Evolutionary conservation across 2,797 vertebrate genomes (phyloP), one percentile per base, ranked within the genome.

Genomic region (Agapornis canus): DNA sequence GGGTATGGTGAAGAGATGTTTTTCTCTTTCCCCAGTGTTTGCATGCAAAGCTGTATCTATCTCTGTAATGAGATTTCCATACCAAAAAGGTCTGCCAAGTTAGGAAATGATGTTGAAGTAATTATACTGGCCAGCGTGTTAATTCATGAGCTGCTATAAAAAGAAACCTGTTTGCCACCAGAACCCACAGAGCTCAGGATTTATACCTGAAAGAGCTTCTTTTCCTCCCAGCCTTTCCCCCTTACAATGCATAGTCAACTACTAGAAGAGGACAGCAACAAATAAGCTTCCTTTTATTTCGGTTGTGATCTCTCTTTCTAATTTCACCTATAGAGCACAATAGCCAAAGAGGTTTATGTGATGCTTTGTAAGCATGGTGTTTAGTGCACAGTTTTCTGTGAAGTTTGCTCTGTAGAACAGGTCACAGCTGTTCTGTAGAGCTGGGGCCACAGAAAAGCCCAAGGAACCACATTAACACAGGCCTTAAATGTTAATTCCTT

Each of bases 351-450:
- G 25, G 63, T 79, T 54, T 20, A 2, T 49, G 11, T 15, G 71
- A 4, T 22, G 35, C 5, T 37, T 81, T 61, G 37, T 14, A 63
- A 40, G 64, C 0, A 0, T 5, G 20, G 29, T 40, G 60, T 37
- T 78, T 20, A 6, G 42, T 5, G 10, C 51, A 4, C 9, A n/a
- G 31, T 31, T 47, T 23, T 40, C 26, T 22, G 43, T 45, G 10
- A 12, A 2, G 22, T 32, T 69, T 57, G 51, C 17, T n/a, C 0
- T 4, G 13, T 5, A 7, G 82, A 35, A 23, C 17, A 12, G 9
- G 0, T 11, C 5, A 0, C 0, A 20, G 56, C 23, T 19, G 0
- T 81, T 23, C 26, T 25, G 3, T 8, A 18, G n/a, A 66, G 49
- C 27, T 76, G 77, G 13, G 45, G 31, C 31, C 23, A 6, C n/a